Percentiles rank a stretch among this genome's conserved stretches.
These are phyloP conservation scores for Rousettus madagascariensis DNA, from an alignment of 2,797 vertebrate species.

Conservation along the genomic window DNA sequence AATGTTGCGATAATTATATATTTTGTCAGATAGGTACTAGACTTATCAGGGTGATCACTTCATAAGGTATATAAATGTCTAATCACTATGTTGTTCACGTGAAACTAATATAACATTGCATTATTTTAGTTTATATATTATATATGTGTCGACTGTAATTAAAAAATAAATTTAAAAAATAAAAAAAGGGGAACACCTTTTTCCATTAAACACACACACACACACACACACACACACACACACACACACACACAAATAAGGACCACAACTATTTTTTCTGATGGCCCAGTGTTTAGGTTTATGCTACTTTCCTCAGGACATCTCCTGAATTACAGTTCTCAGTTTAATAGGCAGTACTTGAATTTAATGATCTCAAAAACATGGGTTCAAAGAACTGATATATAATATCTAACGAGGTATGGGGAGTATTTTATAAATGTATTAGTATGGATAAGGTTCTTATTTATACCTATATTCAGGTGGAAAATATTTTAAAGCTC, in stretches of 20 bases:
- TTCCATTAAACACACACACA: not conserved
- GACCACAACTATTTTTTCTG: not conserved
- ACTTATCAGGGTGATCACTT: not conserved
- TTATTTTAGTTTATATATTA: too few relatives aligned
- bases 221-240: not conserved
- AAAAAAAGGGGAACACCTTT: not conserved
- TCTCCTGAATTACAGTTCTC: not conserved
- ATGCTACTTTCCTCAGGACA: slow-evolving; percentile 42
- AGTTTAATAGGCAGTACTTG: slow-evolving; percentile 65
- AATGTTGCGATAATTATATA: not conserved
- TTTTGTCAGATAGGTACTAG: not conserved
- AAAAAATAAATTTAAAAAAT: not conserved
- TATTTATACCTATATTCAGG: not conserved
- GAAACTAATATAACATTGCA: not conserved
- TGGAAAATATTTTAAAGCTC: slow-evolving; percentile 33
- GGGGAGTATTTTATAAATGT: not conserved
- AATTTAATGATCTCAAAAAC: slow-evolving; percentile 73
- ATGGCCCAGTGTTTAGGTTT: not conserved
- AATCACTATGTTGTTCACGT: not conserved
- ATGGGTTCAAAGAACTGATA: slow-evolving; percentile 61
- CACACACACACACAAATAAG: not conserved
- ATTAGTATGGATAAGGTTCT: slow-evolving; percentile 27
- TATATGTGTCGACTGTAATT: not conserved
- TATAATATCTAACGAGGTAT: slow-evolving; percentile 48
- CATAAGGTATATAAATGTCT: not conserved